Conservation (phyloP, 2,113 vertebrate genomes). For the Falco punctatus region DNA sequence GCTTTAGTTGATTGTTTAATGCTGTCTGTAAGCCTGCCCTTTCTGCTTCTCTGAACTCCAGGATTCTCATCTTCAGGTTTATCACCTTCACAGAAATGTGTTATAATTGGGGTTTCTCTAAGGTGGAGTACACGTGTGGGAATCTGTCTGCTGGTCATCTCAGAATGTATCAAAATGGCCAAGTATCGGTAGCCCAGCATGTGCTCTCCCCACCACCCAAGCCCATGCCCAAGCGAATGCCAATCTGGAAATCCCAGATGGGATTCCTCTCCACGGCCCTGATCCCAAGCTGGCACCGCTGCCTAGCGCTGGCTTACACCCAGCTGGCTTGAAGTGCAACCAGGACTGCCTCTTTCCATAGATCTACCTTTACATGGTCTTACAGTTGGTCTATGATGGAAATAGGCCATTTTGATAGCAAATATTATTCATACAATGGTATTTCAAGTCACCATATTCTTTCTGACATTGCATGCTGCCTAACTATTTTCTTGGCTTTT, state of each 20-base stretch:
- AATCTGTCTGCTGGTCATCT: neutral
- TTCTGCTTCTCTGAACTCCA: neutral
- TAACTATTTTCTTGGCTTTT: neutral
- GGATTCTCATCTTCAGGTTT: neutral
- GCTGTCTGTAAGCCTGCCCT: neutral
- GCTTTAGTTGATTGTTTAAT: neutral
- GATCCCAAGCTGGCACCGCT: accelerated
- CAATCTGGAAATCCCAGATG: neutral
- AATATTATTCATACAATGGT: neutral
- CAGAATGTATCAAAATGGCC: neutral
- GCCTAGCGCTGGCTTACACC: neutral
- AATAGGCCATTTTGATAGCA: neutral
- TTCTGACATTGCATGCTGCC: neutral
- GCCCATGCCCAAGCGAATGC: neutral
- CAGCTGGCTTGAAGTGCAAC: neutral
- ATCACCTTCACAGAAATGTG: neutral
- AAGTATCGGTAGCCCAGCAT: neutral
- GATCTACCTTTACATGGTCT: neutral
- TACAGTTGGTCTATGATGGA: neutral
- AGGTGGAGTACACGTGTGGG: accelerated
- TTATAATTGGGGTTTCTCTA: neutral
- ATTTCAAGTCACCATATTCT: neutral
- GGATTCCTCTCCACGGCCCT: neutral
- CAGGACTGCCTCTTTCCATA: neutral
- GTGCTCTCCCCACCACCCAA: neutral